phyloP scores from a whole-genome alignment of 2,797 vertebrate genomes.

The Tarsius wallacei region DNA sequence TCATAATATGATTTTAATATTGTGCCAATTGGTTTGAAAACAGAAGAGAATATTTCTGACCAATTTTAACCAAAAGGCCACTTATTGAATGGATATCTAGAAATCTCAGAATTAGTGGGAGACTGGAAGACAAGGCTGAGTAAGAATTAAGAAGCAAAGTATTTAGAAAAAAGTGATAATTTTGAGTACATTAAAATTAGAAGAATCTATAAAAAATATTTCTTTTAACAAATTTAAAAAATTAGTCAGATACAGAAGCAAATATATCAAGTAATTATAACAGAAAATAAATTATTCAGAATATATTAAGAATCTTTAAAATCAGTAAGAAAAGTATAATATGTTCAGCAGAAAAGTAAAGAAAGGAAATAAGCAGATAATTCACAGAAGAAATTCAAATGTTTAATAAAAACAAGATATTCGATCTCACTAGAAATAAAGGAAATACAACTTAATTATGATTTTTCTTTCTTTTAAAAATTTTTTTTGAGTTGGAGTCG shows the following conservation, averaged over 20 bases:
- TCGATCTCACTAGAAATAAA: background rate
- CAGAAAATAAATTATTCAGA: background rate
- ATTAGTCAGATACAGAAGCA: background rate
- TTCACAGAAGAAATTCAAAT: background rate
- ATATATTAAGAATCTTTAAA: background rate
- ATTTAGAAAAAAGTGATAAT: background rate
- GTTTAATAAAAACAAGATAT: background rate
- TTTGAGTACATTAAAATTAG: conserved; percentile 9
- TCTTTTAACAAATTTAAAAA: background rate
- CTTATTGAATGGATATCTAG: background rate
- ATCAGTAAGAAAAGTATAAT: background rate
- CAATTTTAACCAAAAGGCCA: background rate
- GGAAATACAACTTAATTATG: conserved; percentile 30
- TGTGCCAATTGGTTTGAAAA: conserved; percentile 18
- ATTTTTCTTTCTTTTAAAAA: no score
- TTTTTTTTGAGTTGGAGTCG: no score
- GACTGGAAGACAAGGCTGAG: background rate
- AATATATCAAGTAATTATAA: background rate
- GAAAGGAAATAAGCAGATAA: background rate
- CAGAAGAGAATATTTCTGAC: background rate
- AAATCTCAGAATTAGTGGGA: background rate
- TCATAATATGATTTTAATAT: background rate
- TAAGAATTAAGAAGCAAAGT: background rate
- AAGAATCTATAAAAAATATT: background rate
- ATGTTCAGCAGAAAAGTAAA: background rate